Evolutionary conservation across 2,888 invertebrate genomes (phyloP).

Genomic region (Tiliacea citrago): DNA sequence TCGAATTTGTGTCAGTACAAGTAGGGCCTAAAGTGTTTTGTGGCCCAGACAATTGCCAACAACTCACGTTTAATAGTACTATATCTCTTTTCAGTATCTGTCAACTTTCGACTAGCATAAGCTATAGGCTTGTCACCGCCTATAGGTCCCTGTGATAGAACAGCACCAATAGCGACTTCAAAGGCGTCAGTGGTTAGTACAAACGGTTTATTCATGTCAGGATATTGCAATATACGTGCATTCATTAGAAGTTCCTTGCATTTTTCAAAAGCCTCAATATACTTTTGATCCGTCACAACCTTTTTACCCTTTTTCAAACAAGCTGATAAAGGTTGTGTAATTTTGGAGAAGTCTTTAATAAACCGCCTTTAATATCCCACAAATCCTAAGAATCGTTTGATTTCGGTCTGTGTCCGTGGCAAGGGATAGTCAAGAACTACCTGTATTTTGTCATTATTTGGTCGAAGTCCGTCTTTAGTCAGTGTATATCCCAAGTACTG

Average conservation of each 20-base stretch:
- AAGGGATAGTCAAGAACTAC: conserved; percentile 1
- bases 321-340: conserved; percentile 9
- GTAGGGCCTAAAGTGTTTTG: background rate
- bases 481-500: conserved; percentile 13
- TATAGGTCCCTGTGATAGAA: background rate
- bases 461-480: conserved; percentile 10
- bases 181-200: background rate
- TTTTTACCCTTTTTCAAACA: conserved; percentile 7
- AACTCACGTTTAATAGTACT: background rate
- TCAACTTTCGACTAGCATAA: background rate
- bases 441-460: conserved; percentile 19
- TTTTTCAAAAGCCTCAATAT: background rate
- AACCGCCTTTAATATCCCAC: conserved; percentile 12
- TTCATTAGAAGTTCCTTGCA: background rate
- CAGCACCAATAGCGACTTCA: background rate
- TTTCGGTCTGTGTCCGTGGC: background rate
- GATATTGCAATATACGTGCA: background rate
- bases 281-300: background rate
- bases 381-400: conserved; percentile 8
- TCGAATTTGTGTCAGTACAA: background rate
- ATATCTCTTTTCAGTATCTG: background rate
- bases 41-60: background rate
- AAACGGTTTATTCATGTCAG: background rate
- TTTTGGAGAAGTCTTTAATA: conserved; percentile 14
- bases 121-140: background rate